A percentile compares a stretch with the other conserved stretches of the same genome.
phyloP scores from a whole-genome alignment of 2,797 vertebrate genomes.

The Microctenopoma steveboyesi region DNA sequence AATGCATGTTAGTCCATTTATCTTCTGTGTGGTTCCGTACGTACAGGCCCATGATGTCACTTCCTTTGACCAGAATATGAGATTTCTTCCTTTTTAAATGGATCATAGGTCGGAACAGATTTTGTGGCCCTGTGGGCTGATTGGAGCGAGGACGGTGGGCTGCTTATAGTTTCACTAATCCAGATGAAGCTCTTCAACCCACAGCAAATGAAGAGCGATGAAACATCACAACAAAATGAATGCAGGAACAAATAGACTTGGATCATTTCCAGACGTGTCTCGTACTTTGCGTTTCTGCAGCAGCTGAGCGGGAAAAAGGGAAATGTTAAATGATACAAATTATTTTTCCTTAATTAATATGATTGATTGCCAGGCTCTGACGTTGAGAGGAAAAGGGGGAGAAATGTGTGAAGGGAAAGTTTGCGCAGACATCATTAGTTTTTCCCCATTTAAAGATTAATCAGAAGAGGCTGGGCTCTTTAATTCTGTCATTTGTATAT shows the following conservation, averaged over 20 bases:
- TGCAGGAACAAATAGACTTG: constrained; percentile 64
- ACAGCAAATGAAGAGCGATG: constrained; percentile 72
- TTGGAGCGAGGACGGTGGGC: constrained; percentile 49
- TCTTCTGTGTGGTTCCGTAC: constrained; percentile 61
- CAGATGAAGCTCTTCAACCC: constrained; percentile 67
- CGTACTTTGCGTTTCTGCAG: constrained; percentile 64
- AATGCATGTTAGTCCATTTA: constrained; percentile 73
- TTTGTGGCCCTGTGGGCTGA: constrained; percentile 36
- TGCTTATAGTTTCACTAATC: constrained; percentile 58
- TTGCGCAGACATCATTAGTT: constrained; percentile 99
- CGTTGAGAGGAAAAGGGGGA: constrained; percentile 94
- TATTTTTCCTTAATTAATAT: constrained; percentile 92
- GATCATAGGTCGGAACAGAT: constrained; percentile 51
- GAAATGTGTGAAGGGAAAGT: constrained; percentile 98
- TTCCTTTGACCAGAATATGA: constrained; percentile 36
- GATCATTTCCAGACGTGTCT: constrained; percentile 67
- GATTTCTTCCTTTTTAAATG: constrained; percentile 53
- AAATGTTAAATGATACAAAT: constrained; percentile 86
- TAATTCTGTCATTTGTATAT: constrained; percentile 99
- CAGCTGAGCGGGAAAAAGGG: constrained; percentile 78
- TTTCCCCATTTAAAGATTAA: constrained; percentile 99
- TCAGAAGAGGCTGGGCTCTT: constrained; percentile 99
- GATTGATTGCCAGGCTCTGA: constrained; percentile 97
- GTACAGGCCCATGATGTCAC: constrained; percentile 39
- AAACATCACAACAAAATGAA: constrained; percentile 59